Evolutionary conservation across 2,888 invertebrate species (phyloP).

Genomic region (Drosophila anceps): DNA sequence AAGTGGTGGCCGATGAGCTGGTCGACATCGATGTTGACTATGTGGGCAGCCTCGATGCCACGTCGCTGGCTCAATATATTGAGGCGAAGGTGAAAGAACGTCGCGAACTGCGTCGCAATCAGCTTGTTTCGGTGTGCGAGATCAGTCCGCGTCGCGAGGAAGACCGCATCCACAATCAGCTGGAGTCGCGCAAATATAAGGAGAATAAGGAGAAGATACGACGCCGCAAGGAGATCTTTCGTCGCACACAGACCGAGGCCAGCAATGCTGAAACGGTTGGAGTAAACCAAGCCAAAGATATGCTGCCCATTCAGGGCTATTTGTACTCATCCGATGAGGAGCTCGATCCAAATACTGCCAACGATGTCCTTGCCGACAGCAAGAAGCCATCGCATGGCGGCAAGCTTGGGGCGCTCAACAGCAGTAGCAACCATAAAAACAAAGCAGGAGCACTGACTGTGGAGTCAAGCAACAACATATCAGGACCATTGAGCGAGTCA

Average conservation of each 20-base stretch:
- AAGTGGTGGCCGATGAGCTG: constrained; percentile 18
- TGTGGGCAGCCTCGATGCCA: constrained; percentile 62
- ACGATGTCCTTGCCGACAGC: constrained; percentile 72
- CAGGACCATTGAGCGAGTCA: constrained; percentile 7
- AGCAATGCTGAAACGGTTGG: not conserved
- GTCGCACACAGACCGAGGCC: constrained; percentile 50
- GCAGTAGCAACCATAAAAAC: constrained; percentile 24
- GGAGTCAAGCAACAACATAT: constrained; percentile 42
- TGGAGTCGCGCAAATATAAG: constrained; percentile 91
- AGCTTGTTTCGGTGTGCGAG: constrained; percentile 88
- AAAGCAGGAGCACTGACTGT: constrained; percentile 15
- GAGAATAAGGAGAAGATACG: constrained; percentile 92
- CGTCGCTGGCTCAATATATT: constrained; percentile 71
- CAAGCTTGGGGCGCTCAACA: constrained; percentile 79
- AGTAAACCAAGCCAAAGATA: not conserved
- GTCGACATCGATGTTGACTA: constrained; percentile 40
- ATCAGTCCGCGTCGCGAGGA: constrained; percentile 93
- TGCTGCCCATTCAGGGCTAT: constrained; percentile 57
- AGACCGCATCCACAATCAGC: constrained; percentile 89
- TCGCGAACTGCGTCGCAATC: constrained; percentile 86
- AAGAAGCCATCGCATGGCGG: constrained; percentile 84
- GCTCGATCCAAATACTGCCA: not conserved
- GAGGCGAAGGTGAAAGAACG: constrained; percentile 86
- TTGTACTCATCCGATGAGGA: constrained; percentile 57
- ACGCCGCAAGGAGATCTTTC: constrained; percentile 85